A percentile compares a stretch with the other conserved stretches of the same genome.
These are phyloP conservation scores for Arctia plantaginis DNA, from an alignment of 2,888 invertebrate genomes.

Conservation along the genomic window DNA sequence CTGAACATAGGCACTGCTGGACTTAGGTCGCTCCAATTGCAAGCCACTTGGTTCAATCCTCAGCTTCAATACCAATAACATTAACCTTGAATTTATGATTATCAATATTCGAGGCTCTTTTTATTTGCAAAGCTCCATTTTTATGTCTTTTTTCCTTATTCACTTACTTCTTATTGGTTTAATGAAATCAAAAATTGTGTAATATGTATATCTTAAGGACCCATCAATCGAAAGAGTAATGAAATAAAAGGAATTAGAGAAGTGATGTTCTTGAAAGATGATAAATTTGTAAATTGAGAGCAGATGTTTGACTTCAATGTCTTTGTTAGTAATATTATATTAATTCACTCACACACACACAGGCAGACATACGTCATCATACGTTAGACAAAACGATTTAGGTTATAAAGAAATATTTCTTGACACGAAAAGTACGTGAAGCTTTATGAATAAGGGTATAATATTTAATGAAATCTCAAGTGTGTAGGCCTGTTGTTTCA, in stretches of 20 bases:
- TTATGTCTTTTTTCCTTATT: background rate
- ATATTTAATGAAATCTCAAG: background rate
- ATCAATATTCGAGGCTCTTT: slow-evolving; percentile 8
- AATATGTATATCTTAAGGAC: slow-evolving; percentile 1
- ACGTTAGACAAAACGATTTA: background rate
- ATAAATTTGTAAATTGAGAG: background rate
- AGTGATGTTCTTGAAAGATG: background rate
- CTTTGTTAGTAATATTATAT: background rate
- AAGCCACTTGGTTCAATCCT: no score
- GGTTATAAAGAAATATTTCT: background rate
- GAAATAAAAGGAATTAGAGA: slow-evolving; percentile 1
- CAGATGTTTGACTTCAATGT: background rate
- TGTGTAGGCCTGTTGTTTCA: background rate
- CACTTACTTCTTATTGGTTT: background rate
- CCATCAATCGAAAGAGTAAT: background rate
- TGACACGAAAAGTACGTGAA: background rate
- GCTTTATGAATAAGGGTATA: background rate
- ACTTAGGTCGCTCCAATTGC: no score
- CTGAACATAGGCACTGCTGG: no score
- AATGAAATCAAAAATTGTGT: slow-evolving; percentile 1
- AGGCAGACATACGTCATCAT: no score
- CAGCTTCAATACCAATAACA: background rate
- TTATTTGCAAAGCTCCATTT: background rate
- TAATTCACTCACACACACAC: background rate
- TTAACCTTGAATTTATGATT: background rate